These are phyloP conservation scores for Piprites chloris DNA, from an alignment of 2,113 vertebrate genomes.

Conservation along the genomic window DNA sequence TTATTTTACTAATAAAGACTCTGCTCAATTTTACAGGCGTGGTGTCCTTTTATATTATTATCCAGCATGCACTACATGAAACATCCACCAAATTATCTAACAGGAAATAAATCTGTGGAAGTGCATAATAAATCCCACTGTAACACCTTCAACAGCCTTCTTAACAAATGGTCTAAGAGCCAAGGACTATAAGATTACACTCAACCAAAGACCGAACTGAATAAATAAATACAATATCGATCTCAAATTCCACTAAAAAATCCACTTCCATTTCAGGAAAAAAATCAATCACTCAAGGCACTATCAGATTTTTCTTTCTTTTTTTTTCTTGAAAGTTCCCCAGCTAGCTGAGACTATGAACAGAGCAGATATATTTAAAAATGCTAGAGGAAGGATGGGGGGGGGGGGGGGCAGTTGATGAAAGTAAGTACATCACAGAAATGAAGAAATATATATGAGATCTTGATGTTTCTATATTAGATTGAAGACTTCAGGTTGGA, in stretches of 20 bases:
- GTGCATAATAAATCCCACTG: constrained; percentile 15
- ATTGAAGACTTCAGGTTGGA: background rate
- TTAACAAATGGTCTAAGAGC: constrained; percentile 2
- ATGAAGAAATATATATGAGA: background rate
- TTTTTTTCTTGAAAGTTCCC: background rate
- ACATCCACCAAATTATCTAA: constrained; percentile 22
- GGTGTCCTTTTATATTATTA: constrained; percentile 8
- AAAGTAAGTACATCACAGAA: background rate
- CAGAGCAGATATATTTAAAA: background rate
- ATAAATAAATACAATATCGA: constrained; percentile 24
- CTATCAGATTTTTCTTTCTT: background rate
- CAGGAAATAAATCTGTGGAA: constrained; percentile 40
- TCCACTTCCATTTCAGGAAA: background rate
- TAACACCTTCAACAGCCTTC: background rate
- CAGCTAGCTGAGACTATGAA: background rate
- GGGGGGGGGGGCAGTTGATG: rapidly evolving
- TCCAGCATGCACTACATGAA: background rate
- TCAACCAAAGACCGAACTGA: background rate
- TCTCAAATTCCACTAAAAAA: background rate
- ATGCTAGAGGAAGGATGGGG: background rate
- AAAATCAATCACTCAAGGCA: background rate
- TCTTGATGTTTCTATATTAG: background rate
- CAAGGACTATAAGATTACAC: background rate
- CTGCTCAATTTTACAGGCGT: background rate
- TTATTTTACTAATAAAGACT: constrained; percentile 16